A percentile compares a stretch with the other conserved stretches of the same genome.
phyloP scores from a whole-genome alignment of 2,797 vertebrate species.

The Enteromius treurensis region DNA sequence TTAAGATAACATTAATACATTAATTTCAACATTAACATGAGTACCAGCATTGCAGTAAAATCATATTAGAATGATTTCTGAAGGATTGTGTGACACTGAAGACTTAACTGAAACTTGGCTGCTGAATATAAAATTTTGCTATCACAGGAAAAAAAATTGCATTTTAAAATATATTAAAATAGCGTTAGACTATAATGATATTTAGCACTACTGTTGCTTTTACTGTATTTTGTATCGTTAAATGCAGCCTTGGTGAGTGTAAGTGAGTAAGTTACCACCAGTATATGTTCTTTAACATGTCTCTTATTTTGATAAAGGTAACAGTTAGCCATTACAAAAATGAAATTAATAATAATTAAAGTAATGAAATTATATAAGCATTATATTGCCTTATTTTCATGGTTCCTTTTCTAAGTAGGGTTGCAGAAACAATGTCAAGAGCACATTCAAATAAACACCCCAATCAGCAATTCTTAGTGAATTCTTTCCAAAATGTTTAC shows the following conservation, averaged over 20 bases:
- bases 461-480: background rate
- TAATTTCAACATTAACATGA: background rate
- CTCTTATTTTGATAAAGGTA: background rate
- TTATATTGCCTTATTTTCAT: background rate
- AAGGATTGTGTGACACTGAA: background rate
- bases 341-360: background rate
- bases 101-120: background rate
- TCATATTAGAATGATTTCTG: background rate
- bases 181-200: background rate
- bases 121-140: background rate
- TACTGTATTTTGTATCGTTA: background rate
- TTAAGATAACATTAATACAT: background rate
- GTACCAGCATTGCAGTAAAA: background rate
- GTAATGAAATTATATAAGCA: background rate
- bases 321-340: background rate
- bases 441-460: background rate
- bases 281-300: background rate
- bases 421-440: background rate
- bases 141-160: background rate
- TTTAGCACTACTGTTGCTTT: background rate
- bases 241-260: background rate
- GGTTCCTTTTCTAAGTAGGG: background rate
- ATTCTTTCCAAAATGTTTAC: background rate
- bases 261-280: background rate
- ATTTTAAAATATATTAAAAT: background rate